Base-by-base conservation (phyloP, 2,797 vertebrate genomes). In the Acrossocheilus wenchowensis region DNA sequence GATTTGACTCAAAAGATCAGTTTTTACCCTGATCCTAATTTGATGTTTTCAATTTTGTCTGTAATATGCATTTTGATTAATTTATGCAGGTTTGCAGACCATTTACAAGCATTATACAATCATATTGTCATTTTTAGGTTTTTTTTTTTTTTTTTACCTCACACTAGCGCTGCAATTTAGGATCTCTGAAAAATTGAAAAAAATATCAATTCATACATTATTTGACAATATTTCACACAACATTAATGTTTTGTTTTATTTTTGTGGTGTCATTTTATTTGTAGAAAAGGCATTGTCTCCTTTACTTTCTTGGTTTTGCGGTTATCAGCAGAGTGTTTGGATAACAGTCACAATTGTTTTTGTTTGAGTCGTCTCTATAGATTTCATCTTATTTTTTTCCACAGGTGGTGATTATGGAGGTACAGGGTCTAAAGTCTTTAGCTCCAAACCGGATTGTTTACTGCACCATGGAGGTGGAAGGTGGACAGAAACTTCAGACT, bases 401-500 rank as follows among this genome's bases (percentile, higher is more conserved):
- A 14, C 89, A 99, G 98, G 98, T 99, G 90, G 98, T 99, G 89
- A 99, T 99, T 88, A 97, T 98, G 96, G 98, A 99, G 91, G 98
- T 99, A 21, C 97, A 98, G 88, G 98, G 98, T 64, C 94, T 99
- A 87, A 99, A 97, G 93, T 99, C 98, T 0, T 93, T 99, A 89
- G 97, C 98, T 74, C 97, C 98, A 30, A 99, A 98, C 93, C 97
- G 98, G 78, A 98, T 99, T 5, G 98, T 99, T 0, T 99, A 99
- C 91, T 99, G 98, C 91, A 99, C 98, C 11, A 99, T 99, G 98
- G 98, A 99, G 89, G 98, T 99, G 0, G 98, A 99, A 92, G 98
- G 98, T 3, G 98, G 98, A 71, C 97, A 99, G 91, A 99, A 99
- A 54, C 96, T 99, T 19, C 98, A 99, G 92, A 99, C 98, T 0